Conservation (phyloP, 2,113 vertebrate genomes). For the Pongo abelii region DNA sequence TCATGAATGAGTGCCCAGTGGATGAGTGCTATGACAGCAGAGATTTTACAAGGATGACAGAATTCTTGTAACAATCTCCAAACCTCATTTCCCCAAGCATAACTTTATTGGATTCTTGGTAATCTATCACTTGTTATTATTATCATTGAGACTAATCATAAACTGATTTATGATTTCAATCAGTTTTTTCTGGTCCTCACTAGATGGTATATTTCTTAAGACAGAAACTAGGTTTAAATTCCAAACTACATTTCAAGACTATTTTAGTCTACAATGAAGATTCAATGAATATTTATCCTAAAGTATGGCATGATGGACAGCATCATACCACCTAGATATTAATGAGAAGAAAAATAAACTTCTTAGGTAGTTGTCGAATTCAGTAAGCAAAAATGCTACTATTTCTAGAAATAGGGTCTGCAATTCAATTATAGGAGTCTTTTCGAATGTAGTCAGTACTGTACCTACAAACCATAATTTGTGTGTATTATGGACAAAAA, state of each 20-base stretch:
- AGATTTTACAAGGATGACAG: background rate
- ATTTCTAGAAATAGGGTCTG: constrained; percentile 3
- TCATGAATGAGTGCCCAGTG: background rate
- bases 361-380: constrained; percentile 73
- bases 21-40: rapidly evolving
- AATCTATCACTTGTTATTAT: background rate
- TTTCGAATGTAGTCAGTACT: constrained; percentile 76
- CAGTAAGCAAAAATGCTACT: constrained; percentile 63
- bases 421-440: constrained; percentile 70
- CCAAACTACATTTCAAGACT: background rate
- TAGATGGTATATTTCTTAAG: background rate
- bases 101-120: background rate
- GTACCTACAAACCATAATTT: constrained; percentile 65
- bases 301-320: background rate
- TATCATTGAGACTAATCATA: background rate
- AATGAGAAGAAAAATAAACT: constrained; percentile 9
- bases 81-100: background rate
- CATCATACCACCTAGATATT: background rate
- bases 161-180: background rate
- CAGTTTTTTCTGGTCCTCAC: background rate
- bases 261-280: background rate
- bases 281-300: background rate
- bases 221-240: background rate
- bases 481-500: constrained; percentile 57
- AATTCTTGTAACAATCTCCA: background rate